Percentiles rank a stretch among this genome's conserved stretches.
These are phyloP conservation scores for Parthenolecanium corni DNA, from an alignment of 2,888 invertebrate genomes.

Conservation along the genomic window DNA sequence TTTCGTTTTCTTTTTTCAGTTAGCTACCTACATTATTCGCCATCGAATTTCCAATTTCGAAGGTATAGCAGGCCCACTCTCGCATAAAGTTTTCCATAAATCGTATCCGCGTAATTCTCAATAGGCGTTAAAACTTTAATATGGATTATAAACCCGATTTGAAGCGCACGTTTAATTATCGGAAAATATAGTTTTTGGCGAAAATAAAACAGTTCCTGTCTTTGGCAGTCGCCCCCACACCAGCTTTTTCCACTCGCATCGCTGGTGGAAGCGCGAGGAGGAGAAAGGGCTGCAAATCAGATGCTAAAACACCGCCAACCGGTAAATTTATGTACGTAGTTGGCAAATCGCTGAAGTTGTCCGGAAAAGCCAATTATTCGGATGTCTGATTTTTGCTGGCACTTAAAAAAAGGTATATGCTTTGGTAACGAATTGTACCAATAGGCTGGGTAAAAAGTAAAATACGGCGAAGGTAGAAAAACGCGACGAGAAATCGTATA, in stretches of 20 bases:
- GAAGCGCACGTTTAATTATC: conserved; percentile 14
- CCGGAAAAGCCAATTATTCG: conserved; percentile 27
- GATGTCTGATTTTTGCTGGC: conserved; percentile 26
- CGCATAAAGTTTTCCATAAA: too few relatives aligned
- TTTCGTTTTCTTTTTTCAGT: too few relatives aligned
- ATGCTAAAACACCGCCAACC: conserved; percentile 13
- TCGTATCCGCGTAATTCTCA: too few relatives aligned
- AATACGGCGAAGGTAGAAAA: conserved; percentile 17
- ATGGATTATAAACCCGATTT: conserved; percentile 19
- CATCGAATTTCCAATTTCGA: too few relatives aligned
- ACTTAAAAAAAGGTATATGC: not conserved
- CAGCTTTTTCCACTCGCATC: not conserved
- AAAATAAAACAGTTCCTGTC: not conserved
- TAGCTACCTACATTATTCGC: too few relatives aligned
- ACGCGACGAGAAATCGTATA: conserved; percentile 22
- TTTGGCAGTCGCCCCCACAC: not conserved
- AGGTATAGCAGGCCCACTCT: too few relatives aligned
- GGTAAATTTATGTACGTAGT: conserved; percentile 25
- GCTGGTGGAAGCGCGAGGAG: not conserved
- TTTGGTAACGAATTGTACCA: not conserved
- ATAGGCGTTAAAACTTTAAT: conserved; percentile 24
- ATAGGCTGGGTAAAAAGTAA: conserved; percentile 16
- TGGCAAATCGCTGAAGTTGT: conserved; percentile 19
- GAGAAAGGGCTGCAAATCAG: not conserved
- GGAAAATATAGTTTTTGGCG: conserved; percentile 7